Conservation (phyloP, 1,140 invertebrate species). For the Drosophila simulans region DNA sequence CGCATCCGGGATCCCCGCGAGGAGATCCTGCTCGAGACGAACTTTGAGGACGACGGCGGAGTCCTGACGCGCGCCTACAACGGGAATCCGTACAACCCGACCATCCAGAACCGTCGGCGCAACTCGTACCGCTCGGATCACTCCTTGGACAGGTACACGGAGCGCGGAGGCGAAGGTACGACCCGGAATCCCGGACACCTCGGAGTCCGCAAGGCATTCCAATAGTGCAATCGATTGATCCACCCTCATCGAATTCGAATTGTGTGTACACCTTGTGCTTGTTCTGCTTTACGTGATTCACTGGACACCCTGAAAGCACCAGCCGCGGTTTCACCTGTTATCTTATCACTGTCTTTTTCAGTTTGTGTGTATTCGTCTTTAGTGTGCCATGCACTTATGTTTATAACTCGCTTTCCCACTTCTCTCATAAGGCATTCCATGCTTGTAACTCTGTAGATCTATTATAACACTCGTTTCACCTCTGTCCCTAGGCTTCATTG, state of each 20-base stretch:
- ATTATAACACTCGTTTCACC: background rate
- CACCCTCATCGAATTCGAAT: slow-evolving; percentile 3
- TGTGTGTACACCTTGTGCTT: slow-evolving; percentile 21
- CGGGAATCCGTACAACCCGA: slow-evolving; percentile 71
- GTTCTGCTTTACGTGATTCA: slow-evolving; percentile 47
- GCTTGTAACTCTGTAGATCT: background rate
- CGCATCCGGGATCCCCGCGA: slow-evolving; percentile 80
- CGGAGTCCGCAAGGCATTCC: slow-evolving; percentile 13
- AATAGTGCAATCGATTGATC: slow-evolving; percentile 3
- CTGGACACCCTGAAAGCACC: slow-evolving; percentile 25
- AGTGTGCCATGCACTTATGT: slow-evolving; percentile 1
- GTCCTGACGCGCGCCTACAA: slow-evolving; percentile 81
- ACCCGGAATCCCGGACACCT: slow-evolving; percentile 10
- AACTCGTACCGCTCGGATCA: slow-evolving; percentile 77
- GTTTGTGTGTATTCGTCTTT: slow-evolving; percentile 10
- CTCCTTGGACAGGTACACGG: slow-evolving; percentile 83
- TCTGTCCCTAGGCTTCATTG: background rate
- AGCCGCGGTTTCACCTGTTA: slow-evolving; percentile 36
- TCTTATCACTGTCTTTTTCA: slow-evolving; percentile 53
- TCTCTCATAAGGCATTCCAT: background rate
- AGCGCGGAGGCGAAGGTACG: slow-evolving; percentile 79
- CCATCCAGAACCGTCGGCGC: slow-evolving; percentile 67
- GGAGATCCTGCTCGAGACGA: slow-evolving; percentile 83
- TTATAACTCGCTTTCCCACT: background rate
- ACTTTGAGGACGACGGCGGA: slow-evolving; percentile 84